Evolutionary conservation across 1,140 invertebrate genomes (phyloP).

Genomic region (Cotesia typhae): DNA sequence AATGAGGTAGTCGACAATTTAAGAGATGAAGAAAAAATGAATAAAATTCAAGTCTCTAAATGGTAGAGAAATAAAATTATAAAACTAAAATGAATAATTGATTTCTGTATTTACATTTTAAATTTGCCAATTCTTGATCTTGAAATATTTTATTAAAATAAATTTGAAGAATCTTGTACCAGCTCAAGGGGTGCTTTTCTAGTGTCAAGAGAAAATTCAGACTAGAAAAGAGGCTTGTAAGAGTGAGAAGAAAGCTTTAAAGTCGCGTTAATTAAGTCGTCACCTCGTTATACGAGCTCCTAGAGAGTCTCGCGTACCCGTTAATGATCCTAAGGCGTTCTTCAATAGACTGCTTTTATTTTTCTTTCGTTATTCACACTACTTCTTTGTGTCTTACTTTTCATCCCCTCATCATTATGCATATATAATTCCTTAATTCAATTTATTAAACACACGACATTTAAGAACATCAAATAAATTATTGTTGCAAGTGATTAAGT

Average conservation of each 20-base stretch:
- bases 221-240: conserved; percentile 7
- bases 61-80: too few relatives aligned
- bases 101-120: too few relatives aligned
- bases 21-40: not conserved
- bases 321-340: conserved; percentile 27
- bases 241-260: conserved; percentile 13
- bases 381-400: not conserved
- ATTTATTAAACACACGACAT: too few relatives aligned
- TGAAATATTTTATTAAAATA: too few relatives aligned
- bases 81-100: too few relatives aligned
- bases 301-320: conserved; percentile 24
- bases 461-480: too few relatives aligned
- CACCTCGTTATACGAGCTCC: conserved; percentile 20
- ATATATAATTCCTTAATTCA: not conserved
- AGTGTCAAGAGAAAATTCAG: not conserved
- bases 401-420: not conserved
- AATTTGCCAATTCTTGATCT: too few relatives aligned
- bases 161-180: too few relatives aligned
- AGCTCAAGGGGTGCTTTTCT: not conserved
- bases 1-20: conserved; percentile 1
- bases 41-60: too few relatives aligned
- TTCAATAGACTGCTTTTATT: conserved; percentile 24
- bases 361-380: conserved; percentile 3
- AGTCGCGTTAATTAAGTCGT: conserved; percentile 29
- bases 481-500: too few relatives aligned